Conservation (phyloP, 92 coral and sea anemone species). For the Meandrina meandrites region DNA sequence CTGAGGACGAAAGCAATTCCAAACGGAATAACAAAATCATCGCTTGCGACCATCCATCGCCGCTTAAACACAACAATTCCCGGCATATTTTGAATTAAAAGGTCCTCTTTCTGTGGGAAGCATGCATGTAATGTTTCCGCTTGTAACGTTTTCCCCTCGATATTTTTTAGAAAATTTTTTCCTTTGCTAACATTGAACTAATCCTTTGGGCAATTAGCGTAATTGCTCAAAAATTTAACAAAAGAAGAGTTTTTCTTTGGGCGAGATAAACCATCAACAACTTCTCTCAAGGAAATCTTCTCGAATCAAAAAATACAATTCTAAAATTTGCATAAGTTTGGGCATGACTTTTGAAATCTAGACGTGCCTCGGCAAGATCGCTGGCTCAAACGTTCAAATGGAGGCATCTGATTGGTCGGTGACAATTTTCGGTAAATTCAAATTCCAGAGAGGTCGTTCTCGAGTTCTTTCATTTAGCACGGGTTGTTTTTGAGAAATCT, state of each 20-base stretch:
- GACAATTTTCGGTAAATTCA: constrained; percentile 63
- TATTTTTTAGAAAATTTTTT: neutral
- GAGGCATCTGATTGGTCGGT: constrained; percentile 51
- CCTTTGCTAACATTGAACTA: neutral
- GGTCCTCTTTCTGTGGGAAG: neutral
- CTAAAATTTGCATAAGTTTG: constrained; percentile 13
- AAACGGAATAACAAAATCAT: constrained; percentile 97
- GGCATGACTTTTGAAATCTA: constrained; percentile 6
- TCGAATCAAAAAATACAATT: neutral
- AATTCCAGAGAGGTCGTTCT: constrained; percentile 21
- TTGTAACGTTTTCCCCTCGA: neutral
- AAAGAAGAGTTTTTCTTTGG: neutral
- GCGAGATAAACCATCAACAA: constrained; percentile 14
- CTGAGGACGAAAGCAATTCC: constrained; percentile 87
- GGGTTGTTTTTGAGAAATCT: constrained; percentile 8
- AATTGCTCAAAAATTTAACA: constrained; percentile 14
- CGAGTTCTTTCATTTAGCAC: constrained; percentile 8
- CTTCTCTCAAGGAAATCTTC: constrained; percentile 25
- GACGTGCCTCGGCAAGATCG: neutral
- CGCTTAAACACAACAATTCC: constrained; percentile 96
- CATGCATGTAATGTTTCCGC: constrained; percentile 17
- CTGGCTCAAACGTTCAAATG: constrained; percentile 9
- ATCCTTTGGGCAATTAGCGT: constrained; percentile 22
- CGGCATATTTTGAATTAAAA: constrained; percentile 69
- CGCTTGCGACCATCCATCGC: constrained; percentile 99